These are phyloP conservation scores for Natator depressus DNA, from an alignment of 2,113 vertebrate species.

Conservation along the genomic window DNA sequence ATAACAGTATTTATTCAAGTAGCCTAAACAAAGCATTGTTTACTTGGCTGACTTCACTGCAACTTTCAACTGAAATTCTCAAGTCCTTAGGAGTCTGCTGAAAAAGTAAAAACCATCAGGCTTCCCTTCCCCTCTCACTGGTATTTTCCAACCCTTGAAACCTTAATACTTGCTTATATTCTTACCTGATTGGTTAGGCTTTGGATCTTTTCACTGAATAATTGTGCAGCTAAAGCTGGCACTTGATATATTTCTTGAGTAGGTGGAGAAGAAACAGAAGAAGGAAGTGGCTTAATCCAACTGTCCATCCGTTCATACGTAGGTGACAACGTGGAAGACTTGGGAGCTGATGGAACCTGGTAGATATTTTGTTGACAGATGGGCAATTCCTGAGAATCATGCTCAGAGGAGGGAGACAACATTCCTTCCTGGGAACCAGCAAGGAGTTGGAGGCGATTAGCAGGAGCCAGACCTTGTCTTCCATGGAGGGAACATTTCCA, in stretches of 20 bases:
- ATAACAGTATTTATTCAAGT: neutral
- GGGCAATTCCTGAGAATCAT: neutral
- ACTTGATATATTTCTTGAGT: slow-evolving; percentile 64
- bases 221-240: slow-evolving; percentile 58
- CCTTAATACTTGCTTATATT: neutral
- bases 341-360: slow-evolving; percentile 75
- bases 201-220: slow-evolving; percentile 72
- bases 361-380: slow-evolving; percentile 69
- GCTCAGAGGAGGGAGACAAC: neutral
- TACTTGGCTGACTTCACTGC: neutral
- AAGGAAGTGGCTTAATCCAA: slow-evolving; percentile 76
- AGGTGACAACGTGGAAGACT: neutral
- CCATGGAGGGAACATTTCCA: slow-evolving; percentile 91
- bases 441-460: slow-evolving; percentile 90
- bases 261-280: neutral
- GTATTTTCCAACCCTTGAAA: fast-evolving
- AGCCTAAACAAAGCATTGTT: neutral
- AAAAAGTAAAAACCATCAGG: neutral
- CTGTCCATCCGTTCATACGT: slow-evolving; percentile 86
- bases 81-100: neutral
- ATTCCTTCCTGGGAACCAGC: neutral
- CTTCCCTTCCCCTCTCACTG: fast-evolving
- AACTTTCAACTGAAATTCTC: neutral
- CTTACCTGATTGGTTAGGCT: slow-evolving; percentile 78
- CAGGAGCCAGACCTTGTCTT: slow-evolving; percentile 88